A percentile compares a stretch with the other conserved stretches of the same genome.
These are phyloP conservation scores for Drosophila willistoni DNA, from an alignment of 1,140 invertebrate species.

Conservation along the genomic window DNA sequence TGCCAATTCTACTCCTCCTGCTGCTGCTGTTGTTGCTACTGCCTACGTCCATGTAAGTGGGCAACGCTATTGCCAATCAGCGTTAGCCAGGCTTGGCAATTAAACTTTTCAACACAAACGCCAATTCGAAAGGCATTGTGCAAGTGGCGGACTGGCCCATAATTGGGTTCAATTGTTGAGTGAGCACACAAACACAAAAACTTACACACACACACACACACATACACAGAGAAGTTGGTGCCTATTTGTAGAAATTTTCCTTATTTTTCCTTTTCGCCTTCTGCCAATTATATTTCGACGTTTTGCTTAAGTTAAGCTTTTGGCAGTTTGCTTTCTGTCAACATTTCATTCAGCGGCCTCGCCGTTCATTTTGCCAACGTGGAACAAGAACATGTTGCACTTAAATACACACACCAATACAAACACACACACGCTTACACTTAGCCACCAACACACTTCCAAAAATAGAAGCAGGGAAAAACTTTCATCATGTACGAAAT, in stretches of 20 bases:
- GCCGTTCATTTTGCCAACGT: constrained; percentile 54
- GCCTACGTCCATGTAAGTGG: constrained; percentile 26
- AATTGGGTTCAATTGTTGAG: constrained; percentile 71
- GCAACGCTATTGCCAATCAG: constrained; percentile 49
- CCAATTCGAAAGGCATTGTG: constrained; percentile 60
- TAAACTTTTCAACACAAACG: constrained; percentile 38
- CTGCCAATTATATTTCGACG: constrained; percentile 71
- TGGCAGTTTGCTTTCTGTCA: constrained; percentile 76
- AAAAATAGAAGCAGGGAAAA: constrained; percentile 18
- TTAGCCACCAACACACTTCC: constrained; percentile 28
- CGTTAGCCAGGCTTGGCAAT: constrained; percentile 26
- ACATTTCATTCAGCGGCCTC: constrained; percentile 67
- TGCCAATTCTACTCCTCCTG: not conserved
- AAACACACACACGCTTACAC: constrained; percentile 22
- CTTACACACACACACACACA: constrained; percentile 16
- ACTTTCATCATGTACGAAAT: constrained; percentile 63
- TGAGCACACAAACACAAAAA: constrained; percentile 22
- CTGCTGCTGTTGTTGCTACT: not conserved
- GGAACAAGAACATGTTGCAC: constrained; percentile 64
- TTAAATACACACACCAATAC: constrained; percentile 52
- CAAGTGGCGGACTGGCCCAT: constrained; percentile 48
- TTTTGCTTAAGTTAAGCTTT: constrained; percentile 57
- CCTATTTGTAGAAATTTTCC: constrained; percentile 46
- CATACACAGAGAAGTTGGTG: constrained; percentile 12
- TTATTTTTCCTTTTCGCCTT: constrained; percentile 27